Evolutionary conservation across 2,797 vertebrate species (phyloP), one percentile per base, ranked within the genome.

Genomic region (Falco concolor): DNA sequence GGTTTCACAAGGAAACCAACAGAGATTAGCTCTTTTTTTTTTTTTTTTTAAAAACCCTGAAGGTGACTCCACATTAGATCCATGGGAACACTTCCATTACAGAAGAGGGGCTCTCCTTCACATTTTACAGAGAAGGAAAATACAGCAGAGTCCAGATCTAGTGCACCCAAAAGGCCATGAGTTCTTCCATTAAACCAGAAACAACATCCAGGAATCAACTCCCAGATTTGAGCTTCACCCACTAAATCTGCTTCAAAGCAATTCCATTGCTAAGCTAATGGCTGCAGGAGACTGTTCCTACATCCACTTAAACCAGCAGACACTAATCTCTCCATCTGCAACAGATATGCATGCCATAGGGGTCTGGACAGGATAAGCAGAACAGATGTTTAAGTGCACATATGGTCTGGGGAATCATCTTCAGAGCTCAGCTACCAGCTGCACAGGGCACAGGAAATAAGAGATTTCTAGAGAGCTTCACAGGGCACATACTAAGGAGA

Each of bases 241-340:
- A 89, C 75, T 93, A 89, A 91, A 93, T 53, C 70, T 63, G 68
- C 91, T 96, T 96, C 95, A 96, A 95, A 96, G 91, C 86, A 95
- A 96, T 93, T 95, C 92, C 67, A 64, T 5, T 59, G 57, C 86
- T 91, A 85, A 84, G 16, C 78, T 77, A 65, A 87, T 0, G 53
- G 72, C 64, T 93, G 40, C 78, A 95, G 45, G 72, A 95, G 88
- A 69, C 90, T 65, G 44, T 14, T 93, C 49, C 64, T 93, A 78
- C 34, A 89, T n/a, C 68, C 86, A 72, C 53, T 94, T 95, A 96
- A 88, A 87, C 28, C 72, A 93, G 77, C 72, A 95, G 86, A 96
- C 78, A n/a, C 90, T 96, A 93, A 94, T 96, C 96, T 84, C 88
- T 80, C 88, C 84, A 95, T 95, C 86, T 94, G 90, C 90, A 80